These are phyloP conservation scores for Battus philenor DNA, from an alignment of 1,140 invertebrate genomes.

Conservation along the genomic window DNA sequence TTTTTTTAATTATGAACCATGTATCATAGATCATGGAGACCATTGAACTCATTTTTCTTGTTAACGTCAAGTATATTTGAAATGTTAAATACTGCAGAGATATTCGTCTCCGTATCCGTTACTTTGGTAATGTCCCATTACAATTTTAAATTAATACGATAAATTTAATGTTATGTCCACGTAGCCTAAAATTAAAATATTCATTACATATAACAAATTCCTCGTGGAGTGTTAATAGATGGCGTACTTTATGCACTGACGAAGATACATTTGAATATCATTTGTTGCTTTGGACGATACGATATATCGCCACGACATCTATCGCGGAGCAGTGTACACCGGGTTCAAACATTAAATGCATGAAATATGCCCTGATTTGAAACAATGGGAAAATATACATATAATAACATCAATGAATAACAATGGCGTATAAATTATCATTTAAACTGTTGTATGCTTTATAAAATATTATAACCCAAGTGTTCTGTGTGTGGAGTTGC, in stretches of 20 bases:
- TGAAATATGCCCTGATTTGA: slow-evolving; percentile 75
- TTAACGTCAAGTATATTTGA: slow-evolving; percentile 30
- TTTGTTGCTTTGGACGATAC: not conserved
- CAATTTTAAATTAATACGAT: slow-evolving; percentile 48
- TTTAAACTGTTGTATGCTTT: slow-evolving; percentile 75
- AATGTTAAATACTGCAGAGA: slow-evolving; percentile 31
- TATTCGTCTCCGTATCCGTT: slow-evolving; percentile 34
- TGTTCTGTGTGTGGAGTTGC: slow-evolving; percentile 55
- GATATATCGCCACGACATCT: slow-evolving; percentile 5
- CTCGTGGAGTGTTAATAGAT: not conserved
- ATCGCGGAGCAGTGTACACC: slow-evolving; percentile 30
- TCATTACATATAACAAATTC: slow-evolving; percentile 12
- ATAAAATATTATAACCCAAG: slow-evolving; percentile 71
- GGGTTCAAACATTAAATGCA: slow-evolving; percentile 67
- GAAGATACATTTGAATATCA: slow-evolving; percentile 1
- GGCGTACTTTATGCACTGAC: not conserved
- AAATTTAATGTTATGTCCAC: slow-evolving; percentile 42
- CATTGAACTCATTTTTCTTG: too few relatives aligned
- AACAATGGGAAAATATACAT: slow-evolving; percentile 76
- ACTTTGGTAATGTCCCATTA: slow-evolving; percentile 30
- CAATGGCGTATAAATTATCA: slow-evolving; percentile 75
- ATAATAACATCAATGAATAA: slow-evolving; percentile 76
- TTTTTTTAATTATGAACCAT: too few relatives aligned
- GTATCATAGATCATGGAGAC: too few relatives aligned
- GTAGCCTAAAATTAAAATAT: slow-evolving; percentile 26